These are phyloP conservation scores for Tetragnatha versicolor DNA, from an alignment of 1,140 invertebrate species.

Conservation along the genomic window DNA sequence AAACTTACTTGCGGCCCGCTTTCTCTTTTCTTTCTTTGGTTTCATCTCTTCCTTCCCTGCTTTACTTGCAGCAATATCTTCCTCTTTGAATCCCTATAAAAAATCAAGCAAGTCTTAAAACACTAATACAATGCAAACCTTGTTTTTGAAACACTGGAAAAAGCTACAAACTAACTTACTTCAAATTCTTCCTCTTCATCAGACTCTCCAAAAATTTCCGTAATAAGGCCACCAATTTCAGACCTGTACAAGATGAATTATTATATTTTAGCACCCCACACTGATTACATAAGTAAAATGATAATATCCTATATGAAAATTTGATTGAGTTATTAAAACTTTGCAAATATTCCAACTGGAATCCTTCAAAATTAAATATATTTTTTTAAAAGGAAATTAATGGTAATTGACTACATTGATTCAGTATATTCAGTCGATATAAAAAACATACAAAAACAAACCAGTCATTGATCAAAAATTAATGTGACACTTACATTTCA, in stretches of 20 bases:
- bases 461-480: too few species aligned
- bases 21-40: neutral
- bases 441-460: too few species aligned
- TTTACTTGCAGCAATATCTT: constrained; percentile 61
- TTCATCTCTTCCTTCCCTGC: too few species aligned
- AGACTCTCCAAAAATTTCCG: constrained; percentile 67
- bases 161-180: constrained; percentile 58
- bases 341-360: neutral
- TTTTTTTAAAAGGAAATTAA: too few species aligned
- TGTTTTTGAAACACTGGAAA: neutral
- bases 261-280: too few species aligned
- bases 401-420: too few species aligned
- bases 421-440: too few species aligned
- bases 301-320: too few species aligned
- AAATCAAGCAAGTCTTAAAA: neutral
- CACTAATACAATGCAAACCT: neutral
- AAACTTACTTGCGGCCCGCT: neutral
- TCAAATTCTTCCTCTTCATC: constrained; percentile 68
- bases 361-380: neutral
- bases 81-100: constrained; percentile 64
- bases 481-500: constrained; percentile 12
- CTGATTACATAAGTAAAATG: too few species aligned
- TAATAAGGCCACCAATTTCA: constrained; percentile 62
- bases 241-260: too few species aligned
- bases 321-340: neutral